Conservation (phyloP, 2,113 vertebrate genomes). For the Gobio gobio region DNA sequence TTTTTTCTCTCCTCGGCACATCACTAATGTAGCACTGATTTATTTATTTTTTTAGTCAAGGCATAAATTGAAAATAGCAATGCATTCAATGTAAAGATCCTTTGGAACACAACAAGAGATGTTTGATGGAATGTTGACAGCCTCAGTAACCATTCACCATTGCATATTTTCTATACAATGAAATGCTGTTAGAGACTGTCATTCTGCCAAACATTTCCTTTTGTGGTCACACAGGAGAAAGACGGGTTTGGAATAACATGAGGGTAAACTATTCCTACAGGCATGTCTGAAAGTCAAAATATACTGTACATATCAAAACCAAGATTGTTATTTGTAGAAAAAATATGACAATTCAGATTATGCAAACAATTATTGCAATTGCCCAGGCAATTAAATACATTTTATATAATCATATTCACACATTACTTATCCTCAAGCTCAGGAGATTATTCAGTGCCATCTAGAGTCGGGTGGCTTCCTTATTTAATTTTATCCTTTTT, state of each 20-base stretch:
- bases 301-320: not conserved
- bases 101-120: not conserved
- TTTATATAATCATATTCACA: not conserved
- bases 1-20: not conserved
- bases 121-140: not conserved
- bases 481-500: not conserved
- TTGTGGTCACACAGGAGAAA: not conserved
- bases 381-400: not conserved
- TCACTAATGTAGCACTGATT: not conserved
- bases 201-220: not conserved
- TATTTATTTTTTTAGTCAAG: not conserved
- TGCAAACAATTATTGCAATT: not conserved
- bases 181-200: not conserved
- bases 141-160: not conserved
- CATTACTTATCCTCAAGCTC: conserved; percentile 1
- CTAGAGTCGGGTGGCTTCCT: not conserved
- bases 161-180: not conserved
- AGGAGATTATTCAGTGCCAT: not conserved
- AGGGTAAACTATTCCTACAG: not conserved
- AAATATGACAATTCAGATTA: not conserved
- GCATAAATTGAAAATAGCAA: not conserved
- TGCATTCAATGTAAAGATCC: not conserved
- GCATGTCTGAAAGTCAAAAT: not conserved
- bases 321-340: not conserved
- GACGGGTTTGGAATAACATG: not conserved